Conservation (phyloP, 2,113 vertebrate genomes). For the Epinephelus cyanopodus region DNA sequence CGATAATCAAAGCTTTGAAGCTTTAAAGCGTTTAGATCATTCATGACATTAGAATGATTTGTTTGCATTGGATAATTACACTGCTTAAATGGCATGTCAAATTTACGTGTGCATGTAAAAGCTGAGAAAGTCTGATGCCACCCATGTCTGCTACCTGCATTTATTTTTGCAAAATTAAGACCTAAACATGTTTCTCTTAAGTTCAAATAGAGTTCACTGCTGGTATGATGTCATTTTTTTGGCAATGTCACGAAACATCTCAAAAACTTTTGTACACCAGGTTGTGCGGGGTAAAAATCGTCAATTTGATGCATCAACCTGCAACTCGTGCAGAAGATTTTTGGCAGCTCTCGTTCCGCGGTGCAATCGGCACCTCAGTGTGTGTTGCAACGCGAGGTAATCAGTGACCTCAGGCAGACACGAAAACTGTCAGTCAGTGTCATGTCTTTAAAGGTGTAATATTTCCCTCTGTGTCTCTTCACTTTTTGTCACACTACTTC, state of each 20-base stretch:
- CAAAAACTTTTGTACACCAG: background rate
- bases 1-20: too few relatives aligned
- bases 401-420: slow-evolving; percentile 30
- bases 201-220: background rate
- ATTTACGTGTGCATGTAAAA: too few relatives aligned
- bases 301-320: slow-evolving; percentile 11
- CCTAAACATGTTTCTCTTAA: background rate
- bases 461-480: too few relatives aligned
- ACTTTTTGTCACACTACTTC: background rate
- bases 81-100: too few relatives aligned
- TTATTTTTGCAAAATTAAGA: too few relatives aligned
- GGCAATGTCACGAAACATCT: slow-evolving; percentile 10
- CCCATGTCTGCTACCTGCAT: too few relatives aligned
- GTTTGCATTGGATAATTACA: too few relatives aligned
- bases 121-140: too few relatives aligned
- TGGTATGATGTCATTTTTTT: background rate
- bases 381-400: slow-evolving; percentile 28
- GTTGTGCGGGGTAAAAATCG: background rate
- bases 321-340: background rate
- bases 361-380: background rate
- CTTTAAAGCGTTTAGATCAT: too few relatives aligned
- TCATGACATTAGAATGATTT: too few relatives aligned
- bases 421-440: slow-evolving; percentile 1
- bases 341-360: background rate
- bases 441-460: background rate